These are phyloP conservation scores for Xyliphius kryptos DNA, from an alignment of 2,113 vertebrate genomes.

Conservation along the genomic window DNA sequence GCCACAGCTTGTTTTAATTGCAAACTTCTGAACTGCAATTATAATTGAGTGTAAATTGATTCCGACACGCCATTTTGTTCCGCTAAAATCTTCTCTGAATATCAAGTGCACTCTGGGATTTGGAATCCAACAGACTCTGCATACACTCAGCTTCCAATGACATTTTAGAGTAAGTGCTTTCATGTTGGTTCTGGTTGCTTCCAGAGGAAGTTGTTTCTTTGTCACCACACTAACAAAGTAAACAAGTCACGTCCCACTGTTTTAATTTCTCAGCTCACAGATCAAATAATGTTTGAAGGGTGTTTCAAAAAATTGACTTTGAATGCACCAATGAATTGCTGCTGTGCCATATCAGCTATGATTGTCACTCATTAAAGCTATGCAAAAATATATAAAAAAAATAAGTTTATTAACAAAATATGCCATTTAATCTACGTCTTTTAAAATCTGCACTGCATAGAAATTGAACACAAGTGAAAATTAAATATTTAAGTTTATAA, in stretches of 20 bases:
- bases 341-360: background rate
- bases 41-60: constrained; percentile 38
- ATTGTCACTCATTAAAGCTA: no score
- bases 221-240: constrained; percentile 10
- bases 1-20: constrained; percentile 42
- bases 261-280: background rate
- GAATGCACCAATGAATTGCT: background rate
- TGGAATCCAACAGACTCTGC: constrained; percentile 22
- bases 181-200: background rate
- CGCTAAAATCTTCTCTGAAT: constrained; percentile 37
- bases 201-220: background rate
- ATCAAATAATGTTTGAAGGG: background rate
- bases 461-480: no score
- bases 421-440: no score
- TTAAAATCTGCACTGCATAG: no score
- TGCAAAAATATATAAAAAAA: no score
- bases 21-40: constrained; percentile 34
- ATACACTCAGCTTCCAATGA: constrained; percentile 1
- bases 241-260: constrained; percentile 1
- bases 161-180: background rate
- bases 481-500: no score
- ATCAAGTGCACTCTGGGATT: constrained; percentile 32
- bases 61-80: constrained; percentile 37
- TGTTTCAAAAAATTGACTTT: background rate
- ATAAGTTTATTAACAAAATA: no score